Evolutionary conservation across 1,140 invertebrate species (phyloP), one percentile per base, ranked within the genome.

Genomic region (Aphelinus atriplicis): DNA sequence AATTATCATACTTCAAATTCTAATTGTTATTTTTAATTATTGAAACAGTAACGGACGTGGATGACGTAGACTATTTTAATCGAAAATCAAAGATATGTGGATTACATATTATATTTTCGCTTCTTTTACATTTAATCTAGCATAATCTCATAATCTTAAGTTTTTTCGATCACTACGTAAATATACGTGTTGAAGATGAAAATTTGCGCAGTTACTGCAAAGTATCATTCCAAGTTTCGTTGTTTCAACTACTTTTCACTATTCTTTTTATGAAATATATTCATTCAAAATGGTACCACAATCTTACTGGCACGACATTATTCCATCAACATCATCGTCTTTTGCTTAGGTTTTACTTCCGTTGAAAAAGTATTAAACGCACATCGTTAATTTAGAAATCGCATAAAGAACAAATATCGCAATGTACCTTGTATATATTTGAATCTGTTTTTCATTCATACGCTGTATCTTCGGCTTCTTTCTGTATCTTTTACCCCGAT

Each of bases 291-390:
- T 26, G 60, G 51, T 26, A 62, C 65, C 75, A 76, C 63, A 75
- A 66, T 26, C 57, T 60, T 66, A 73, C 46, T 60, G 55, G 71
- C 71, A 68, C 45, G 65, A 58, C n/a, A 5, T 51, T 77, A 71
- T 77, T 75, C 71, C 73, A 64, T 70, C 70, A 60, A 10, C 64
- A 61, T 43, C 48, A 65, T 61, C 56, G 75, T 47, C 61, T 58
- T 78, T 46, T 50, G 68, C 63, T 64, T 75, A 9, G 51, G 58
- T 60, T 66, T 71, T 65, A 56, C 56, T 57, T 57, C 75, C 57
- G 45, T 75, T 83, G 81, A 81, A 85, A 85, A 85, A 84, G 82
- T 85, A 83, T 84, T 81, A 84, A 85, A 85, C 79, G 81, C 79
- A 79, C 82, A 72, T 78, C 76, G 63, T 6, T 79, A 78, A 68